Conservation (phyloP, 2,888 invertebrate genomes). For the Drosophila greeni region DNA sequence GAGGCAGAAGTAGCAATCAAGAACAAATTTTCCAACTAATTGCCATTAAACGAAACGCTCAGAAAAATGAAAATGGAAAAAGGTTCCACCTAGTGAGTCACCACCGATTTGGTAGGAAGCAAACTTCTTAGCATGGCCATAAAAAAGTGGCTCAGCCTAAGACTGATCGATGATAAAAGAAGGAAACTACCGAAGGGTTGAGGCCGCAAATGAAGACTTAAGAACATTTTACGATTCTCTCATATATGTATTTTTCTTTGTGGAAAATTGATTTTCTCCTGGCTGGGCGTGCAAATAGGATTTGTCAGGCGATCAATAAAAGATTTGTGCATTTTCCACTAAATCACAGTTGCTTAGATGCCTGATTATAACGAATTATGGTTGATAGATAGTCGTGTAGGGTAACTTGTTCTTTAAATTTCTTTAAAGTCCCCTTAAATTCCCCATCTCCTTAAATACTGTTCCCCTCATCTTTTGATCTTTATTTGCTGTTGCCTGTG, state of each 20-base stretch:
- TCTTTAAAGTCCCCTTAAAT: conserved; percentile 6
- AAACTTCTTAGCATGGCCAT: conserved; percentile 66
- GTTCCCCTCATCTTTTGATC: conserved; percentile 16
- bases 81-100: conserved; percentile 55
- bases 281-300: conserved; percentile 69
- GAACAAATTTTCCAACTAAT: conserved; percentile 68
- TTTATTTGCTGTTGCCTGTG: conserved; percentile 9
- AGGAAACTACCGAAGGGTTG: conserved; percentile 12
- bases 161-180: conserved; percentile 72
- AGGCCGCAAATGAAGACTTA: conserved; percentile 47
- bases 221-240: conserved; percentile 21
- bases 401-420: conserved; percentile 7
- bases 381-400: conserved; percentile 6
- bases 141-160: conserved; percentile 52
- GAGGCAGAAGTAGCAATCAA: conserved; percentile 44
- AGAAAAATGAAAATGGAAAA: conserved; percentile 27
- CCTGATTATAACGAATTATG: conserved; percentile 37
- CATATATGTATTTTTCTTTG: conserved; percentile 32
- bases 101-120: conserved; percentile 43
- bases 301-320: conserved; percentile 55
- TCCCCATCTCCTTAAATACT: not conserved
- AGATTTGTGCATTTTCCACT: conserved; percentile 9
- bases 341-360: conserved; percentile 24
- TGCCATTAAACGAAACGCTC: conserved; percentile 55
- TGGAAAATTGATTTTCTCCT: conserved; percentile 67